phyloP scores from a whole-genome alignment of 92 coral and sea anemone species.

The Isaurus tuberculatus region DNA sequence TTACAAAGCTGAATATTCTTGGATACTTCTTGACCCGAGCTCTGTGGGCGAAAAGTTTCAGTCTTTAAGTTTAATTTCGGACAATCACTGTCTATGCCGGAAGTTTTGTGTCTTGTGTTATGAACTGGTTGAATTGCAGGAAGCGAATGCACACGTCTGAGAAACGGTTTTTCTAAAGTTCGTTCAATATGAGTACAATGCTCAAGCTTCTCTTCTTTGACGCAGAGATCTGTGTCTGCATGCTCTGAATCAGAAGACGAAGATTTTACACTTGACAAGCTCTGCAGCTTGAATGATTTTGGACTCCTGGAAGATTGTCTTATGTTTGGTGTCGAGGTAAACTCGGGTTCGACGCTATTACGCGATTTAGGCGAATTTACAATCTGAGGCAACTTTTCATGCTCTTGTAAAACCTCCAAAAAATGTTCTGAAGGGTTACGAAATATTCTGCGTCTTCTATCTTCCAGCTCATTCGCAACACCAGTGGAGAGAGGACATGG shows the following conservation, averaged over 20 bases:
- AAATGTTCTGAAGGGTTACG: conserved; percentile 43
- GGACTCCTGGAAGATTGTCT: not conserved
- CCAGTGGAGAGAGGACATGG: conserved; percentile 9
- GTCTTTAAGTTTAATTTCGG: not conserved
- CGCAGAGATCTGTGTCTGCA: conserved; percentile 3
- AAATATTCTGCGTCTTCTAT: conserved; percentile 7
- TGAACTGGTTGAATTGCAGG: conserved; percentile 28
- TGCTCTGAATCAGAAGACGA: conserved; percentile 22
- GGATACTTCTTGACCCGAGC: not conserved
- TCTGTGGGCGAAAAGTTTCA: conserved; percentile 18
- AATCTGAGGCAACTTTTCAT: conserved; percentile 28
- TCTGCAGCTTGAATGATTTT: conserved; percentile 11
- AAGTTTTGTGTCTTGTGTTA: conserved; percentile 9
- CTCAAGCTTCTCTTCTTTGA: conserved; percentile 15
- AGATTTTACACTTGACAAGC: conserved; percentile 28
- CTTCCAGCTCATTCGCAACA: not conserved
- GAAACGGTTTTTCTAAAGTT: conserved; percentile 1
- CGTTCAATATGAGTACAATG: conserved; percentile 20
- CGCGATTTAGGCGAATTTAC: conserved; percentile 17
- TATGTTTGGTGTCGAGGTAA: conserved; percentile 8
- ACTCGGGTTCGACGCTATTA: not conserved
- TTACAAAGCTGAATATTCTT: not conserved
- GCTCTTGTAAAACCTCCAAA: conserved; percentile 25
- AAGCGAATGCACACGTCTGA: conserved; percentile 36
- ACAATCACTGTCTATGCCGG: conserved; percentile 36